phyloP scores from a whole-genome alignment of 1,140 invertebrate genomes.

The Hyposmocoma kahamanoa region DNA sequence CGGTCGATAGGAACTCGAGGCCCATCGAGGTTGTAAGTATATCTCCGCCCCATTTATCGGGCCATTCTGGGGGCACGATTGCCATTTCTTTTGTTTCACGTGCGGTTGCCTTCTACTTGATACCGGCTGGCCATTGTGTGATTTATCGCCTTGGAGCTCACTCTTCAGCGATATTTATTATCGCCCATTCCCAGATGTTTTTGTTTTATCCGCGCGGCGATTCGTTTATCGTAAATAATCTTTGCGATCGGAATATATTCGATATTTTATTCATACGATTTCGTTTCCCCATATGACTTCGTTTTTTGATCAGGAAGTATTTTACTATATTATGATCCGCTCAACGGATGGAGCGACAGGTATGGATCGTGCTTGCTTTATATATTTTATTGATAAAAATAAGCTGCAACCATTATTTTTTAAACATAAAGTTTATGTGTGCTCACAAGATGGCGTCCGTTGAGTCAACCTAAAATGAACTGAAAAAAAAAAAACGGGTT shows the following conservation, averaged over 20 bases:
- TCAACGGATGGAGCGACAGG: too few species aligned
- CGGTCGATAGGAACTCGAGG: conserved; percentile 14
- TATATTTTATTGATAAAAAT: too few species aligned
- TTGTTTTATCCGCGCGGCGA: conserved; percentile 22
- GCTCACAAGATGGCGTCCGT: too few species aligned
- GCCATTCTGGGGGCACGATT: conserved; percentile 18
- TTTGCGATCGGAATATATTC: conserved; percentile 3
- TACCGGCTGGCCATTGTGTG: conserved; percentile 22
- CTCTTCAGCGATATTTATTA: conserved; percentile 14
- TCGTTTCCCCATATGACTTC: not conserved
- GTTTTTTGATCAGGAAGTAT: conserved; percentile 9
- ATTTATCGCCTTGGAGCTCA: conserved; percentile 25
- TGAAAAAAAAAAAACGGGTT: too few species aligned
- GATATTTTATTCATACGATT: conserved; percentile 15
- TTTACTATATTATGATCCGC: not conserved
- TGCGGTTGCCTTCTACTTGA: conserved; percentile 18
- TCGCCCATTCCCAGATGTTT: conserved; percentile 21
- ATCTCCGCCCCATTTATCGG: conserved; percentile 24
- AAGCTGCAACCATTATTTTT: too few species aligned
- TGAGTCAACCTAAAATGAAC: too few species aligned
- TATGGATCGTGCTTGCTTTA: too few species aligned
- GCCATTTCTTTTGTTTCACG: conserved; percentile 25
- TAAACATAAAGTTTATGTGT: too few species aligned
- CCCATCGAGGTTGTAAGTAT: conserved; percentile 8
- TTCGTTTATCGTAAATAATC: conserved; percentile 13